Evolutionary conservation across 2,113 vertebrate species (phyloP).

Genomic region (Cryptotis parvus): DNA sequence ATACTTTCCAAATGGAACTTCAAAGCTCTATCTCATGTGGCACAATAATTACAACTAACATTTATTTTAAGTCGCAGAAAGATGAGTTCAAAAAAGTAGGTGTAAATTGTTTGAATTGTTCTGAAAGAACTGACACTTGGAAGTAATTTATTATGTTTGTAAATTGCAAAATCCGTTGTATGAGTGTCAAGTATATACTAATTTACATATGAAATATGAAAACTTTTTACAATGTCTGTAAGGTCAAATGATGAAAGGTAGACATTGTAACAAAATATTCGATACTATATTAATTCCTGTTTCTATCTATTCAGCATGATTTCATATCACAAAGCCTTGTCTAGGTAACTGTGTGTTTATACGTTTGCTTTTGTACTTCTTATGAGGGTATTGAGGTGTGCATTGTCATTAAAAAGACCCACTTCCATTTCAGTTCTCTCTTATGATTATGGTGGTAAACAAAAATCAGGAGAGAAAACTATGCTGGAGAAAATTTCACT

Average conservation of each 20-base stretch:
- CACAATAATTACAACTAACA: neutral
- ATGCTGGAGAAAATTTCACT: conserved; percentile 2
- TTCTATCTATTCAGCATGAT: too few species aligned
- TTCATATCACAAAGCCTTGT: too few species aligned
- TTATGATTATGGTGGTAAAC: neutral
- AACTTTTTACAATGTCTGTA: neutral
- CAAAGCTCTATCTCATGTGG: neutral
- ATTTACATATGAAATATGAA: neutral
- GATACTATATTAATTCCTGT: neutral
- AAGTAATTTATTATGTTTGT: neutral
- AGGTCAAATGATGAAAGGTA: neutral
- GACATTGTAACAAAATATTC: neutral
- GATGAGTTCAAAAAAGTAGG: neutral
- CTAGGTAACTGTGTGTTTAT: too few species aligned
- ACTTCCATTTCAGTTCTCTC: too few species aligned
- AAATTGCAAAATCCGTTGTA: neutral
- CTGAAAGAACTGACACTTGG: neutral
- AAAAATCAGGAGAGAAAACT: neutral
- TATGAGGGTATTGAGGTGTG: too few species aligned
- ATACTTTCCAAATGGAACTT: neutral
- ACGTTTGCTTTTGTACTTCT: neutral
- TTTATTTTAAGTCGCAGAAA: neutral
- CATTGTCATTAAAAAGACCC: neutral
- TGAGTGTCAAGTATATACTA: neutral
- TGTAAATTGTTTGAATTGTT: neutral